Evolutionary conservation across 2,113 vertebrate genomes (phyloP), one percentile per base, ranked within the genome.

Genomic region (Passerina amoena): DNA sequence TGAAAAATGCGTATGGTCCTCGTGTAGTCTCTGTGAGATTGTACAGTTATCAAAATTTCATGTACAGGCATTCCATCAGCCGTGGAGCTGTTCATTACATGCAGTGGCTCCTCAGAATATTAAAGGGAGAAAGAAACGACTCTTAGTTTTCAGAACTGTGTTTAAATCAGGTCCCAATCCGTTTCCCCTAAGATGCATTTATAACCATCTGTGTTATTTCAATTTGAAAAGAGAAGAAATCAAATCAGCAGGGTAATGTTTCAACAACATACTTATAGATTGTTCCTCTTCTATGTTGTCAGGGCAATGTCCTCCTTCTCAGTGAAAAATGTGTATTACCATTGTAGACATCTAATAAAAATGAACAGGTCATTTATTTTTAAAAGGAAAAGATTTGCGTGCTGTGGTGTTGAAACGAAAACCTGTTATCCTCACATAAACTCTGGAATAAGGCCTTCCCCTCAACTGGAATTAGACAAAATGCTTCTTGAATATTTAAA

Each of bases 301-400:
- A 88, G 80, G 64, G 50, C 59, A 77, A 9, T 90, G 33, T 76
- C 50, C 73, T 95, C 66, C 70, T 82, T 72, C 78, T 81, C 54
- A 35, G 66, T 54, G 70, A 78, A 84, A 91, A 89, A 92, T 69
- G 42, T 85, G 59, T 72, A 45, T 92, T 93, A 37, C 35, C 10
- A 5, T 19, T 86, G 65, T 40, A 92, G 83, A 60, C 44, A 60
- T 50, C 71, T 37, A 72, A 51, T 89, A 78, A 86, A 96, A 94
- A 85, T 30, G n/a, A 94, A 23, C 68, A 82, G 45, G 48, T 92
- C 44, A 19, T 94, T 91, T 92, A 68, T 75, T 96, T 92, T 91
- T 44, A 72, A 82, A 79, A 78, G 44, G 47, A 64, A 88, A 60
- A 89, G 1, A 61, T 77, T 45, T 88, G 27, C 6, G 0, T 53